Conservation (phyloP, 1,140 invertebrate species). For the Mesaphorura yosii region DNA sequence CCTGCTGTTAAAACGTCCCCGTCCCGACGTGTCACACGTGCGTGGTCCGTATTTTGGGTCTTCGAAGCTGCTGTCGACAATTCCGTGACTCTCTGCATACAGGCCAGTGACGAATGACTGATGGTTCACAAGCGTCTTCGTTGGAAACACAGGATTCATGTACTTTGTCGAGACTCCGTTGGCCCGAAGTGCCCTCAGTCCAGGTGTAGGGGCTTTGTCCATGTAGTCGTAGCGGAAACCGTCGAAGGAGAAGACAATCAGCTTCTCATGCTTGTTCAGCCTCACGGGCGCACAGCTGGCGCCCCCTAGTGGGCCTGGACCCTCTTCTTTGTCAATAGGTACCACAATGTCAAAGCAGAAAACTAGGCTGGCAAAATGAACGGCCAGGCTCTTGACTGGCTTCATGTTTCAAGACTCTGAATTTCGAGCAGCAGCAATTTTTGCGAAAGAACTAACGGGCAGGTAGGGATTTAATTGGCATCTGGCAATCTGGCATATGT, state of each 20-base stretch:
- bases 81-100: conserved; percentile 61
- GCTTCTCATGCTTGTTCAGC: conserved; percentile 39
- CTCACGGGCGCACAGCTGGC: no score
- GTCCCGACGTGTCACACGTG: conserved; percentile 37
- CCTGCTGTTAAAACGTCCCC: conserved; percentile 36
- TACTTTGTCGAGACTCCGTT: conserved; percentile 49
- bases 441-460: no score
- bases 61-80: conserved; percentile 53
- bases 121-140: conserved; percentile 71
- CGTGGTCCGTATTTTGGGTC: conserved; percentile 42
- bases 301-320: no score
- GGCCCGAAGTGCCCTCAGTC: conserved; percentile 42
- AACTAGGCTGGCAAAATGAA: no score
- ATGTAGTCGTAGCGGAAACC: conserved; percentile 60
- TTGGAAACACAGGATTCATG: conserved; percentile 55
- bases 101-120: conserved; percentile 65
- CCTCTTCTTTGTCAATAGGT: no score
- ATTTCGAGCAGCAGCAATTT: no score
- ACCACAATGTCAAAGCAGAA: no score
- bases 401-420: no score
- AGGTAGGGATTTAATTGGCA: no score
- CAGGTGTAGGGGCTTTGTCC: conserved; percentile 42
- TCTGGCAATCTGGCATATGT: no score
- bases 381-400: no score
- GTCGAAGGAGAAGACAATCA: conserved; percentile 56